Conservation (phyloP, 2,797 vertebrate genomes). For the Galagoides demidoff region DNA sequence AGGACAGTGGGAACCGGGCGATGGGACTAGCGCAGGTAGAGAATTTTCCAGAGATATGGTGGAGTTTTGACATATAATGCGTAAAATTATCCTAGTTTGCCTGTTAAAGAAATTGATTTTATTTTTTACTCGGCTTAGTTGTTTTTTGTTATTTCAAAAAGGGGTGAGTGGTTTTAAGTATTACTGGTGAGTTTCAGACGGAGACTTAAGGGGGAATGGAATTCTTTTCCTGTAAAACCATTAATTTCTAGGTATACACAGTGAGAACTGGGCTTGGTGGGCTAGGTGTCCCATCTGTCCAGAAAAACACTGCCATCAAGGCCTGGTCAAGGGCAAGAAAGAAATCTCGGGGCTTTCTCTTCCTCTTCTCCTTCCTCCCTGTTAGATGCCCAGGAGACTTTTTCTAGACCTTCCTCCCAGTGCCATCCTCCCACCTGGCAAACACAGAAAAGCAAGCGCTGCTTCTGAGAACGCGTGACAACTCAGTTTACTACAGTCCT, state of each 20-base stretch:
- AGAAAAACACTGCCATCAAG: background rate
- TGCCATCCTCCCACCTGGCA: background rate
- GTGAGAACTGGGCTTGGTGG: background rate
- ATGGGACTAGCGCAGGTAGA: background rate
- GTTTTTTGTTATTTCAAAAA: background rate
- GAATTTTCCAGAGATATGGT: background rate
- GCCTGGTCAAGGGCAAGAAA: background rate
- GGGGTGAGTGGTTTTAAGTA: background rate
- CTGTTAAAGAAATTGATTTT: background rate
- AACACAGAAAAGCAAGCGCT: background rate
- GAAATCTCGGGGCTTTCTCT: background rate
- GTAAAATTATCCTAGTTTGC: background rate
- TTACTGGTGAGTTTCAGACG: background rate
- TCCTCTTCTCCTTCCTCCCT: too few species aligned
- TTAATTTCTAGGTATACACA: background rate
- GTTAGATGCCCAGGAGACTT: background rate
- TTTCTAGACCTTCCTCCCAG: background rate
- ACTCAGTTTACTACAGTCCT: background rate
- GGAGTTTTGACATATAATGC: background rate
- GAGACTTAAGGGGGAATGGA: background rate
- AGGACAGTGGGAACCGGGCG: background rate
- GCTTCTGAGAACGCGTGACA: background rate
- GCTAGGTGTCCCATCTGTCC: background rate
- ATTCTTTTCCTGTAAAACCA: background rate
- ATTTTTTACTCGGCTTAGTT: background rate